Base-by-base conservation (phyloP, 2,888 invertebrate species). In the Selenia dentaria region DNA sequence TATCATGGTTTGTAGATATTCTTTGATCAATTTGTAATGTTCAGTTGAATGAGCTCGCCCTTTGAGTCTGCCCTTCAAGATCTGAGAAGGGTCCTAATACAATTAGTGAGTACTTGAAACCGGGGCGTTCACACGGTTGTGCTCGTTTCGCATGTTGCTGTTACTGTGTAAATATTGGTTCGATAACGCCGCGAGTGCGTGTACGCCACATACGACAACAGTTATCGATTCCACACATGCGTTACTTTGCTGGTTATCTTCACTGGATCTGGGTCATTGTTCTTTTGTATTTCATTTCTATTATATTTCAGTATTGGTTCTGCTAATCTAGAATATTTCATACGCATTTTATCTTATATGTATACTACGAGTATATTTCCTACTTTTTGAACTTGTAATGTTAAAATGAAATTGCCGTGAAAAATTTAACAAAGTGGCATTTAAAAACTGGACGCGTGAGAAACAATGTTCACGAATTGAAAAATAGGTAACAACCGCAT, bases 221-320 rank as follows among this genome's bases (percentile, higher is more conserved):
- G 87, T 87, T 90, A 90, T 89, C 89, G 89, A 89, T 85, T 83
- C 78, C 80, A 83, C 81, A 79, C 80, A 85, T 86, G 84, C 85
- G 88, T 87, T 86, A 88, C 80, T 72, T 79, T 84, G 83, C 87
- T 86, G 76, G 80, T 86, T 87, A 89, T 89, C 89, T 83, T 79
- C 74, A 70, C 68, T 74, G 74, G 81, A 90, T 88, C 84, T 90
- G 80, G 89, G 90, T 90, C 90, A 88, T 87, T 88, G 87, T 87
- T 90, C 84, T 83, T 86, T 88, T 81, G 76, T 83, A 77, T 74
- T 80, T 81, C 69, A 57, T 65, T 64, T n/a, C 49, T 64, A 75
- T 71, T 69, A 70, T 56, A 62, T 64, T 70, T 63, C 59, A 61
- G 43, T 64, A 64, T 54, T 44, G 38, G 31, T 56, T 59, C 56